A percentile compares a stretch with the other conserved stretches of the same genome.
Conservation (phyloP, 2,113 vertebrate genomes). For the Spilogale gracilis region DNA sequence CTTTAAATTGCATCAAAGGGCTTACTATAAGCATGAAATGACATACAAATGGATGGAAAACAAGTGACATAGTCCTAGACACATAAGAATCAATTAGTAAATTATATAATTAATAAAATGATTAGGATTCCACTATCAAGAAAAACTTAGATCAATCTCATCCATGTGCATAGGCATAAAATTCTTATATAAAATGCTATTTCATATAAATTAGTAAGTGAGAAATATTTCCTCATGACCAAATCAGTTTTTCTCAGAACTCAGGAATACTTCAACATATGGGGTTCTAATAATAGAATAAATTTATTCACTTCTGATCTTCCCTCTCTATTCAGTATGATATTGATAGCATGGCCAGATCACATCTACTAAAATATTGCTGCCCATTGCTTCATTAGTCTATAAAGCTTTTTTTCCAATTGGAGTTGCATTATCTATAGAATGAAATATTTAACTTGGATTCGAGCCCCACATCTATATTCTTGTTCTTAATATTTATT, state of each 20-base stretch:
- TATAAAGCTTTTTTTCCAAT: not conserved
- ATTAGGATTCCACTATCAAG: not conserved
- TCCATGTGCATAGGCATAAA: not conserved
- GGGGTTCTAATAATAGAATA: slow-evolving; percentile 44
- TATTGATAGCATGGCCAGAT: not conserved
- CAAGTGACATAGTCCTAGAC: not conserved
- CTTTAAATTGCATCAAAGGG: not conserved
- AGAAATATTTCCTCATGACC: slow-evolving; percentile 20
- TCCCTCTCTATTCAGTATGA: not conserved
- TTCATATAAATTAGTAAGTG: slow-evolving; percentile 20
- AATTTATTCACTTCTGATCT: not conserved
- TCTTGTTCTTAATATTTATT: not conserved
- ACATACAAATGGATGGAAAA: not conserved
- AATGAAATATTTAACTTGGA: slow-evolving; percentile 25
- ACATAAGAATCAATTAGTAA: not conserved
- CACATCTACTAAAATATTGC: not conserved
- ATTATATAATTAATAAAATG: slow-evolving; percentile 22
- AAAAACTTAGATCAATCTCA: not conserved
- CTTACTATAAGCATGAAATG: not conserved
- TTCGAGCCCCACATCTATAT: not conserved
- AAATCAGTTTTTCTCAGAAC: not conserved
- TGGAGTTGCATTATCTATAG: not conserved
- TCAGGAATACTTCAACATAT: not conserved
- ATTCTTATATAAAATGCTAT: slow-evolving; percentile 29
- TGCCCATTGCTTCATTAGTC: not conserved